Evolutionary conservation across 2,113 vertebrate species (phyloP).

Genomic region (Spea bombifrons): DNA sequence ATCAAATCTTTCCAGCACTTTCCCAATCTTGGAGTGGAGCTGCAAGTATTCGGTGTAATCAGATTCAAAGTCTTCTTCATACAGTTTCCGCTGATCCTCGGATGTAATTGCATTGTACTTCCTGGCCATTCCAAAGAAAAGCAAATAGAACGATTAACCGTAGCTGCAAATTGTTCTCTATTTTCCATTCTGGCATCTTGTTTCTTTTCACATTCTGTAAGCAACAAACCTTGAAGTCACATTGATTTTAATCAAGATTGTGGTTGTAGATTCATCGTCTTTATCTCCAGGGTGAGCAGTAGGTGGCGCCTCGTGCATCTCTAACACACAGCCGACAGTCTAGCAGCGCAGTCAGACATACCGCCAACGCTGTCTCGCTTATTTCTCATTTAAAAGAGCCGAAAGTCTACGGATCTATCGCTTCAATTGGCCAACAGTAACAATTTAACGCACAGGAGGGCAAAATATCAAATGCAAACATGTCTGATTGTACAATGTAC

Average conservation of each 20-base stretch:
- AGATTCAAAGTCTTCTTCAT: constrained; percentile 74
- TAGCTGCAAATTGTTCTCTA: not conserved
- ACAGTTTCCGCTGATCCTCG: constrained; percentile 69
- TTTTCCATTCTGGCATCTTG: not conserved
- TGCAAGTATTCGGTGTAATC: constrained; percentile 73
- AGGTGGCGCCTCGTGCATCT: not conserved
- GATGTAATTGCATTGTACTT: constrained; percentile 66
- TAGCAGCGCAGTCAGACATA: too few species aligned
- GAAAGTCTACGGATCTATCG: too few species aligned
- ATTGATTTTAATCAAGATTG: too few species aligned
- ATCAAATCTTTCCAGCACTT: constrained; percentile 71
- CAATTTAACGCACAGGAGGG: too few species aligned
- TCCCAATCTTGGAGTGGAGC: constrained; percentile 70
- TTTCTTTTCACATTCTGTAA: not conserved
- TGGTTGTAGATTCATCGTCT: not conserved
- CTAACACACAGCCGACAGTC: not conserved
- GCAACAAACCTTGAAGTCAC: too few species aligned
- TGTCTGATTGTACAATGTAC: too few species aligned
- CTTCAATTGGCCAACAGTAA: too few species aligned
- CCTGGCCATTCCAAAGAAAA: constrained; percentile 57
- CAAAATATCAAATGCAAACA: too few species aligned
- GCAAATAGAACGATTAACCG: not conserved
- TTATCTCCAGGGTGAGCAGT: not conserved
- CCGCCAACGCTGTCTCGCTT: too few species aligned
- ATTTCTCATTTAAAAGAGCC: too few species aligned